Evolutionary conservation across 2,797 vertebrate genomes (phyloP).

Genomic region (Glyptemys insculpta): DNA sequence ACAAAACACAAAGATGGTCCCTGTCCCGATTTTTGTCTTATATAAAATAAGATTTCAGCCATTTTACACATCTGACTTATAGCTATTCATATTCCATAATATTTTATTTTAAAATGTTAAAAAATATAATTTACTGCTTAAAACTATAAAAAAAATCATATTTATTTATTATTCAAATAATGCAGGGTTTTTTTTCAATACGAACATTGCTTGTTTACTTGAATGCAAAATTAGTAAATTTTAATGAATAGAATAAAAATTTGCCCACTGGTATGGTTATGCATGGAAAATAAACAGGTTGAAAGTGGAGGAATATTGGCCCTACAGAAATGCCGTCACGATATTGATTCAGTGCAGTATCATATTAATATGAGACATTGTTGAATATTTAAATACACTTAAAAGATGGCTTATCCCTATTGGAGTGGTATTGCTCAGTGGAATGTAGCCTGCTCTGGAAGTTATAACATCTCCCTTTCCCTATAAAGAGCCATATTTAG

Average conservation of each 20-base stretch:
- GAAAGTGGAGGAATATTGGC: neutral
- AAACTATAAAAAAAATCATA: neutral
- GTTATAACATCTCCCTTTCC: conserved; percentile 60
- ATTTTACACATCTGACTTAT: neutral
- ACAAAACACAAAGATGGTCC: neutral
- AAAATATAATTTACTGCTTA: neutral
- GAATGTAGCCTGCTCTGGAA: conserved; percentile 38
- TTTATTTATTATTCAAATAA: neutral
- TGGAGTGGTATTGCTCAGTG: conserved; percentile 13
- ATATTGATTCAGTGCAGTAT: neutral
- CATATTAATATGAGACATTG: neutral
- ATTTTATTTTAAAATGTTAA: neutral
- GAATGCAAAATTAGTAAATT: accelerated
- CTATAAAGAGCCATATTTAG: conserved; percentile 13
- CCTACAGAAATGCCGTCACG: neutral
- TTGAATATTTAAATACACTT: neutral
- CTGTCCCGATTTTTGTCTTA: neutral
- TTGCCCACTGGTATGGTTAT: neutral
- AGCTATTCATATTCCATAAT: neutral
- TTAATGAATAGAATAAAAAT: neutral
- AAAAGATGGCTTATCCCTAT: neutral
- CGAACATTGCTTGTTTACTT: neutral
- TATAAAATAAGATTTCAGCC: neutral
- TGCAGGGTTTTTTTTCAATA: neutral
- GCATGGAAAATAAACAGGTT: neutral